Percentiles rank a stretch among this genome's conserved stretches.
These are phyloP conservation scores for Protosalanx chinensis DNA, from an alignment of 2,797 vertebrate genomes.

Conservation along the genomic window DNA sequence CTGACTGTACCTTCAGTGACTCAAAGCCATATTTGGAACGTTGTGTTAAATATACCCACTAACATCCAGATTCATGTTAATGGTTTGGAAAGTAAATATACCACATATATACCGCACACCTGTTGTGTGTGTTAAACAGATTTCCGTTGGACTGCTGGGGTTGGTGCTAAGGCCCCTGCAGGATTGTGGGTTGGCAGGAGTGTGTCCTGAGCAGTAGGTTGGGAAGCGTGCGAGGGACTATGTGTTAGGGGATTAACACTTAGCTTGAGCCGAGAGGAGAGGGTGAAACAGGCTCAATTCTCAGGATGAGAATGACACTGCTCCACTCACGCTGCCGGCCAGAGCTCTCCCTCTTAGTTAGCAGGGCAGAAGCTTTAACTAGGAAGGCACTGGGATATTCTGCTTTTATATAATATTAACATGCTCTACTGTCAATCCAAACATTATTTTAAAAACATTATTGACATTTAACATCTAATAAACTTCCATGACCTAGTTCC, in stretches of 20 bases:
- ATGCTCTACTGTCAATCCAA: too few species aligned
- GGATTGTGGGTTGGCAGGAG: background rate
- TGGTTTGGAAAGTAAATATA: background rate
- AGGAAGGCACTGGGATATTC: too few species aligned
- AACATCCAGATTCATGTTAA: background rate
- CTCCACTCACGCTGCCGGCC: slow-evolving; percentile 6
- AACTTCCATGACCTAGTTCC: slow-evolving; percentile 12
- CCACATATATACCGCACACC: background rate
- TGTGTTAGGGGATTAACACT: background rate
- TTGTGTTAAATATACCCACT: too few species aligned
- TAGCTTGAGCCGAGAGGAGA: slow-evolving; percentile 14
- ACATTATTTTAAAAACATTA: background rate
- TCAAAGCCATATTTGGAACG: too few species aligned
- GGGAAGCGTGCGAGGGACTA: background rate
- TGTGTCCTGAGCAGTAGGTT: background rate
- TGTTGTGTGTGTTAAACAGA: too few species aligned
- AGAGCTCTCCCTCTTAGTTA: too few species aligned
- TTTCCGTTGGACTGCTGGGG: too few species aligned
- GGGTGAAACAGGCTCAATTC: slow-evolving; percentile 11
- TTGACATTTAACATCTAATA: slow-evolving; percentile 14
- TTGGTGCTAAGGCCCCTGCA: too few species aligned
- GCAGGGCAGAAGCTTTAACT: too few species aligned
- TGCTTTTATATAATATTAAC: too few species aligned
- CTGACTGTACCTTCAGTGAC: too few species aligned
- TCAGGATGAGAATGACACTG: slow-evolving; percentile 30